These are phyloP conservation scores for Aphidoletes aphidimyza DNA, from an alignment of 2,888 invertebrate species.

Conservation along the genomic window DNA sequence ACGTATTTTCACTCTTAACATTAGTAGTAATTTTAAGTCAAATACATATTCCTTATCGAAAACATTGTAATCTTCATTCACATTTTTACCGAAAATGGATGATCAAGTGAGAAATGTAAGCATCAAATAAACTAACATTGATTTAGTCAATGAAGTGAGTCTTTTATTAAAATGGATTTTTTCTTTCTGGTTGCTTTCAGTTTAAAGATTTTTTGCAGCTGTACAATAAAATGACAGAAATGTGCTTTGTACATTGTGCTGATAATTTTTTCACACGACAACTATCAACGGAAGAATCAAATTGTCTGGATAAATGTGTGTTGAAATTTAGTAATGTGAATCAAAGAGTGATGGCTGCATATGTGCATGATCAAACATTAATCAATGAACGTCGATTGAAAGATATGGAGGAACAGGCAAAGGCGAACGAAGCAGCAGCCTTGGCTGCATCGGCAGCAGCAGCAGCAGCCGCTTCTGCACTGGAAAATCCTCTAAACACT, in stretches of 20 bases:
- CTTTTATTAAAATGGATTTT: neutral
- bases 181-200: constrained; percentile 59
- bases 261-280: constrained; percentile 63
- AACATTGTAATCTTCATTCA: neutral
- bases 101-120: constrained; percentile 54
- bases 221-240: constrained; percentile 66
- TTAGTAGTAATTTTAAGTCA: neutral
- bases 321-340: constrained; percentile 66
- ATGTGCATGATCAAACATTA: constrained; percentile 65
- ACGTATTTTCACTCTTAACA: too few species aligned
- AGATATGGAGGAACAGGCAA: constrained; percentile 62
- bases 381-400: constrained; percentile 63
- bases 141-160: neutral
- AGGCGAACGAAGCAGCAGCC: constrained; percentile 55
- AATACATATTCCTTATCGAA: neutral
- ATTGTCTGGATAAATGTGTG: constrained; percentile 64
- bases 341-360: constrained; percentile 65
- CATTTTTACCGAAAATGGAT: neutral
- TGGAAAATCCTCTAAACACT: too few species aligned
- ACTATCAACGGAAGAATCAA: constrained; percentile 58
- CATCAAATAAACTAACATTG: too few species aligned
- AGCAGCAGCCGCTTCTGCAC: neutral
- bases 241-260: constrained; percentile 64
- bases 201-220: constrained; percentile 65
- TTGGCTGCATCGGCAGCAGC: neutral